Percentiles rank a stretch among this genome's conserved stretches.
Evolutionary conservation across 2,113 vertebrate species (phyloP).

Genomic region (Nesoenas mayeri): DNA sequence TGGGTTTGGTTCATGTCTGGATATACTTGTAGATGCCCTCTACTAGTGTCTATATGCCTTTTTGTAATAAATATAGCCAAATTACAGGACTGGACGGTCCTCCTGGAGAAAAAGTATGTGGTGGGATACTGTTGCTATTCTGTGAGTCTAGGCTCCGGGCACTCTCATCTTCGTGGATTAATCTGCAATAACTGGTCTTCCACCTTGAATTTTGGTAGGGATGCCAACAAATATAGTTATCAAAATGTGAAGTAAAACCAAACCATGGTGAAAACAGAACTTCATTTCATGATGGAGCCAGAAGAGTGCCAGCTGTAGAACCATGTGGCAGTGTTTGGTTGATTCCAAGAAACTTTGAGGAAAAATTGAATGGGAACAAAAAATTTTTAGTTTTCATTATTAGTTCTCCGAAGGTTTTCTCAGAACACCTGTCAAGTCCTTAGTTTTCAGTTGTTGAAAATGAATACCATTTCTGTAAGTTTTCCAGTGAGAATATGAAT

Average conservation of each 20-base stretch:
- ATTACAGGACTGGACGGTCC: neutral
- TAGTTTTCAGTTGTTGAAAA: neutral
- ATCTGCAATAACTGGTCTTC: neutral
- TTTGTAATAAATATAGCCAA: neutral
- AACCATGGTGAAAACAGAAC: neutral
- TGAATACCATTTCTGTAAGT: neutral
- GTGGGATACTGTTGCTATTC: neutral
- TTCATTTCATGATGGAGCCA: neutral
- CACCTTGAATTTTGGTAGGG: neutral
- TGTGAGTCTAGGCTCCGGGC: neutral
- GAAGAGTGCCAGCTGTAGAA: neutral
- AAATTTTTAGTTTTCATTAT: neutral
- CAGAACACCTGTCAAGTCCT: neutral
- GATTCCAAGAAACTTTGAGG: neutral
- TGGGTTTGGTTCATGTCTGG: neutral
- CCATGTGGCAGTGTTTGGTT: neutral
- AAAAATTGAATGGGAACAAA: neutral
- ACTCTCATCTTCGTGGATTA: neutral
- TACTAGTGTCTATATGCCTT: neutral
- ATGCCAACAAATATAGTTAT: neutral
- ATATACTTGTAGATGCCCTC: neutral
- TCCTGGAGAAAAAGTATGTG: neutral
- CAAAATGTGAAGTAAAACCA: neutral
- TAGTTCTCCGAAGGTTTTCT: neutral
- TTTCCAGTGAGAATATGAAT: neutral